These are phyloP conservation scores for Cinclus mexicanus DNA, from an alignment of 2,113 vertebrate species.

Conservation along the genomic window DNA sequence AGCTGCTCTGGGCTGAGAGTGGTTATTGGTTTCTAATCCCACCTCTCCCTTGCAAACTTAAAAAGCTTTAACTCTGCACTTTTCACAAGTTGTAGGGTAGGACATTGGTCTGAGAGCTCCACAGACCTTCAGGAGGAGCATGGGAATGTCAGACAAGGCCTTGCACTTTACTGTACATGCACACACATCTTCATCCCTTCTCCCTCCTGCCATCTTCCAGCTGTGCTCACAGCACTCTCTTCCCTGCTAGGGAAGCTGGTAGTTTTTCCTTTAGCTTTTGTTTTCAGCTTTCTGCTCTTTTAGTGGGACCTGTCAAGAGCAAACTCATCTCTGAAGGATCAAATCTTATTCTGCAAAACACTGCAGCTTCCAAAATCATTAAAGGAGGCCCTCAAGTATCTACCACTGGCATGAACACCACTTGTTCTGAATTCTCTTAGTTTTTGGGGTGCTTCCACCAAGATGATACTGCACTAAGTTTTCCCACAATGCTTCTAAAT, in stretches of 20 bases:
- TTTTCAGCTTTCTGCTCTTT: not conserved
- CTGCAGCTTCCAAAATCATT: not conserved
- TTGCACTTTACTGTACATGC: not conserved
- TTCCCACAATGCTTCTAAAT: accelerated
- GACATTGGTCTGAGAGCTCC: accelerated
- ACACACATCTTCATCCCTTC: not conserved
- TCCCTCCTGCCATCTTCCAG: not conserved
- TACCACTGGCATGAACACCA: not conserved
- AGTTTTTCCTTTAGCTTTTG: not conserved
- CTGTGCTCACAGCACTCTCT: accelerated
- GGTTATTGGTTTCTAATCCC: not conserved
- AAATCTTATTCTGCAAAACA: not conserved
- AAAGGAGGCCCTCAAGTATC: not conserved
- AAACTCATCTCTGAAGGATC: not conserved
- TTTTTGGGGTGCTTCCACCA: not conserved
- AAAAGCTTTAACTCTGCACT: not conserved
- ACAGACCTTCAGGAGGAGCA: not conserved
- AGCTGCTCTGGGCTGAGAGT: not conserved
- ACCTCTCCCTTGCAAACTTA: not conserved
- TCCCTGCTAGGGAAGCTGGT: not conserved
- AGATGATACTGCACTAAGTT: not conserved
- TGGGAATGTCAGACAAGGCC: not conserved
- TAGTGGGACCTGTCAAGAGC: not conserved
- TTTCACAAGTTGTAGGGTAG: not conserved
- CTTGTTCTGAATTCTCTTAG: not conserved